phyloP scores from a whole-genome alignment of 2,113 vertebrate species.

The Seriola dumerili region DNA sequence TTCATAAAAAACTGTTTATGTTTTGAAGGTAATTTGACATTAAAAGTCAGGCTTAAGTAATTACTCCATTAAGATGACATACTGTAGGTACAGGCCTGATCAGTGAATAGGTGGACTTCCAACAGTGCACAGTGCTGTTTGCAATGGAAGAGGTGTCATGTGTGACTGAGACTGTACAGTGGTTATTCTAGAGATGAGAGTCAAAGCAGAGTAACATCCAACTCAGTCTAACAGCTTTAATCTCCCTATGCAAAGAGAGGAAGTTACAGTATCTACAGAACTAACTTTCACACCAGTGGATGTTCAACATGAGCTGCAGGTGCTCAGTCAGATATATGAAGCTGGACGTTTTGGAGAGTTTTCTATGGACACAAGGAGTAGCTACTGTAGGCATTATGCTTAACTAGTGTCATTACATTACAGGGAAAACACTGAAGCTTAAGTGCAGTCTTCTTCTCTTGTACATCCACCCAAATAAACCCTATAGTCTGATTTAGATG shows the following conservation, averaged over 20 bases:
- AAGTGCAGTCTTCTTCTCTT: not conserved
- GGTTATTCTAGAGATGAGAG: conserved; percentile 10
- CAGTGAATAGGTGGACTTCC: not conserved
- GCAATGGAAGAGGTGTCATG: not conserved
- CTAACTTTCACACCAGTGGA: conserved; percentile 2
- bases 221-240: not conserved
- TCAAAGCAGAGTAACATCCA: conserved; percentile 1
- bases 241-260: not conserved
- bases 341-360: not conserved
- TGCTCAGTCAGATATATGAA: conserved; percentile 3
- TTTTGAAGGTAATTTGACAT: not conserved
- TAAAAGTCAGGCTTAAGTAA: not conserved
- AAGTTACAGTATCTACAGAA: not conserved
- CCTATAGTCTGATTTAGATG: not conserved
- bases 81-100: not conserved
- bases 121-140: conserved; percentile 35
- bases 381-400: not conserved
- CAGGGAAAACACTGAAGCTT: too few relatives aligned
- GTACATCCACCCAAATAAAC: not conserved
- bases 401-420: not conserved
- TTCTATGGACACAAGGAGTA: not conserved
- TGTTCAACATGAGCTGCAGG: conserved; percentile 21
- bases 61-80: not conserved
- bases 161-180: conserved; percentile 25
- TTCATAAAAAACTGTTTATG: not conserved